Percentiles rank a stretch among this genome's conserved stretches.
Conservation (phyloP, 2,888 invertebrate genomes). For the Antheraea yamamai region DNA sequence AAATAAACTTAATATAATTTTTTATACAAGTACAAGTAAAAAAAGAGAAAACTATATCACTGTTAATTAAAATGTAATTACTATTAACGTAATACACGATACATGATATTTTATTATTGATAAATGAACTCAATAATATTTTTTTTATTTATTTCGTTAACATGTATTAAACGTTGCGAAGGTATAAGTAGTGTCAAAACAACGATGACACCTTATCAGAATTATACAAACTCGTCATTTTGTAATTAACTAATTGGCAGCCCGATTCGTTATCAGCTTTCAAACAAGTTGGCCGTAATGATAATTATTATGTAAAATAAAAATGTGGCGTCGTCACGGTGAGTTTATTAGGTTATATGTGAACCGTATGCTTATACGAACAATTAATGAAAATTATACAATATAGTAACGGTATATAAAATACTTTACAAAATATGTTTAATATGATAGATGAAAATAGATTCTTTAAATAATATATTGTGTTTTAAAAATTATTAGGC, state of each 20-base stretch:
- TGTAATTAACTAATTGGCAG: neutral
- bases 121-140: no score
- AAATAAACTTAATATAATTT: no score
- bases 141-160: neutral
- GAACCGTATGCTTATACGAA: no score
- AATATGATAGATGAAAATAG: no score
- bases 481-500: neutral
- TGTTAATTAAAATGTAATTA: no score
- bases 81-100: no score
- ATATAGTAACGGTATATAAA: neutral
- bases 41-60: no score
- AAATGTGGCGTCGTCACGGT: neutral
- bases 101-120: no score
- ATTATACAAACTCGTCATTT: neutral
- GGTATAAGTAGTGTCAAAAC: neutral
- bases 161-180: neutral
- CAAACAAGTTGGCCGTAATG: neutral
- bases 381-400: neutral
- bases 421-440: neutral
- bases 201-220: conserved; percentile 1
- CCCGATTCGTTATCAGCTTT: conserved; percentile 2
- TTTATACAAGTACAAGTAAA: no score
- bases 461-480: neutral
- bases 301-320: neutral
- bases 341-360: neutral